Base-by-base conservation (phyloP, 2,888 invertebrate genomes). In the Cylloceria caligata region DNA sequence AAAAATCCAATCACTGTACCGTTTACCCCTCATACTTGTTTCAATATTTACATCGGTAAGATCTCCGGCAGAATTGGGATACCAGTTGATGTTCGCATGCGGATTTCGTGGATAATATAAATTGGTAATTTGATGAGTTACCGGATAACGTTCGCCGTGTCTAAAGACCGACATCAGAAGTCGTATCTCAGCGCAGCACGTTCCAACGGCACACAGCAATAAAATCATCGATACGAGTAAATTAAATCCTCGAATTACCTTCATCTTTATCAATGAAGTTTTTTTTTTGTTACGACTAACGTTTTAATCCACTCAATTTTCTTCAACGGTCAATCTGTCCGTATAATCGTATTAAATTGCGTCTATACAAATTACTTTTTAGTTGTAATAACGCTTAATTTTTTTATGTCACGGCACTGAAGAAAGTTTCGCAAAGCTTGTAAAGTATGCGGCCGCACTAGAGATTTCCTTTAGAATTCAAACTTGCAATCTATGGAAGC, bases 71-170 rank as follows among this genome's bases (percentile, higher is more conserved):
- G 73, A 39, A 34, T 74, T n/a, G 3, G 77, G 81, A 65, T 36
- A 78, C 74, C 73, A 81, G 65, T 47, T 78, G 30, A 57, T 42
- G 47, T 78, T 78, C 4, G 68, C 49, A 30, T 74, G 11, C 2
- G 81, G 81, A 74, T 81, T 78, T 24, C 68, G 45, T 7, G 81
- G 81, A 60, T 81, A 73, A 27, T 45, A 64, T 0, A 30, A 2
- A 36, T 60, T 21, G 2, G 47, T 77, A 5, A 5, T 0, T 0
- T 9, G 9, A 13, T 57, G 64, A 5, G 19, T 5, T 21, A 81
- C n/a, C 13, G 81, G 81, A 36, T 69, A 81, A 6, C 81, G 64
- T 69, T 81, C 77, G 5, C 64, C 81, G 30, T 81, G 81, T 4
- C 77, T 52, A 39, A 81, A 81, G 2, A 78, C 34, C 24, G 81